A percentile compares a stretch with the other conserved stretches of the same genome.
Conservation (phyloP, 2,888 invertebrate genomes). For the Xylophagus ater region DNA sequence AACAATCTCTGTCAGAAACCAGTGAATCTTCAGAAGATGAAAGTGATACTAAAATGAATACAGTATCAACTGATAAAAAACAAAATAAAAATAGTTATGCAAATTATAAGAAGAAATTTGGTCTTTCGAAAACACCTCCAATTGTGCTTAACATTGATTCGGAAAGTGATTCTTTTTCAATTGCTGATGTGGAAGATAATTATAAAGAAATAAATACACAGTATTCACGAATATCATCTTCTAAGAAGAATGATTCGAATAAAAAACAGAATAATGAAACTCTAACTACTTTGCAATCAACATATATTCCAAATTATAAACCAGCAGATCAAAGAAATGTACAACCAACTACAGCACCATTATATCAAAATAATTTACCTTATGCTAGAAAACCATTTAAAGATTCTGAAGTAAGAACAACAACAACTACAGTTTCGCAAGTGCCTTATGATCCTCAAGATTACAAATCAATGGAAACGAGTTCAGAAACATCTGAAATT, state of each 20-base stretch:
- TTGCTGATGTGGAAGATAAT: constrained; percentile 19
- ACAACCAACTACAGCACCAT: too few species aligned
- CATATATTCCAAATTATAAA: too few species aligned
- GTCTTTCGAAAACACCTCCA: constrained; percentile 9
- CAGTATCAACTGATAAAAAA: background rate
- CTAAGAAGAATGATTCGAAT: background rate
- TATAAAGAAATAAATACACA: constrained; percentile 20
- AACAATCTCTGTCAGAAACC: too few species aligned
- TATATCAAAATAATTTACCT: too few species aligned
- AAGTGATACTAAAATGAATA: too few species aligned
- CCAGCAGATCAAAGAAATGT: too few species aligned
- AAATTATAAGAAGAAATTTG: too few species aligned
- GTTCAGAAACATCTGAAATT: background rate
- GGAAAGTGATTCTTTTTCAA: constrained; percentile 19
- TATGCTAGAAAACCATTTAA: too few species aligned
- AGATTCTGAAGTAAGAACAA: too few species aligned
- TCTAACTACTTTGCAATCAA: too few species aligned
- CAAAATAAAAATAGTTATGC: too few species aligned
- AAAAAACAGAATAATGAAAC: background rate
- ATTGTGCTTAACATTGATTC: constrained; percentile 23
- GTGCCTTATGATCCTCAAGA: constrained; percentile 3
- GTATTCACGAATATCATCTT: constrained; percentile 12
- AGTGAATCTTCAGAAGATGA: too few species aligned
- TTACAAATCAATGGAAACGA: constrained; percentile 1
- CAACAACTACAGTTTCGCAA: background rate